phyloP scores from a whole-genome alignment of 2,888 invertebrate genomes.

The Rhogogaster chlorosoma region DNA sequence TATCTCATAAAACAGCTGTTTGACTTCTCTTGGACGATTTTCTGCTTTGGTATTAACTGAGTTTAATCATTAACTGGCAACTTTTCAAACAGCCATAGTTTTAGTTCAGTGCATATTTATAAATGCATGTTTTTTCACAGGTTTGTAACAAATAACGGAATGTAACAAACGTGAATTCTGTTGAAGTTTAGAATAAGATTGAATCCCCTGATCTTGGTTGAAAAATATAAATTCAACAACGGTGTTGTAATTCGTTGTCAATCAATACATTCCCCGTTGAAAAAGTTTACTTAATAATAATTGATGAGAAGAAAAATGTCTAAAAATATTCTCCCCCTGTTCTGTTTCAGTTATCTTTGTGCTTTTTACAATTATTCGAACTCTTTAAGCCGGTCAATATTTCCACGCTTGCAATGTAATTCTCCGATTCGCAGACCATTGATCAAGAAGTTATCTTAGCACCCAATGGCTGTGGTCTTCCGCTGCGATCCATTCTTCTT shows the following conservation, averaged over 20 bases:
- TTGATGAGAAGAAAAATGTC: background rate
- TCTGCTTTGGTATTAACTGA: background rate
- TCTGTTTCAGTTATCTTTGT: constrained; percentile 28
- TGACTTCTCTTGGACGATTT: background rate
- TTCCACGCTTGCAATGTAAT: background rate
- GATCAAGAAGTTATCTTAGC: constrained; percentile 73
- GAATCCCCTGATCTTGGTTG: background rate
- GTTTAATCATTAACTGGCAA: background rate
- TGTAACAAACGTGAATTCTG: background rate
- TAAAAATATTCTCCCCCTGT: background rate
- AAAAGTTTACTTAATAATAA: background rate
- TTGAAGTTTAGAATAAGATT: background rate
- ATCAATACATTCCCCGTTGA: background rate
- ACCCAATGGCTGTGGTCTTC: constrained; percentile 71
- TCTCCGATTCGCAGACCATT: background rate
- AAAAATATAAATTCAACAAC: background rate
- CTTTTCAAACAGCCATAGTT: background rate
- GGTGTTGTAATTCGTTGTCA: background rate
- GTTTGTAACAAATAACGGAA: background rate
- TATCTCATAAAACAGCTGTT: background rate
- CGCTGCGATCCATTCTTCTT: constrained; percentile 68
- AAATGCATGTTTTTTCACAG: background rate
- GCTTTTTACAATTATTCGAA: constrained; percentile 32
- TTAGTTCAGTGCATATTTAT: background rate
- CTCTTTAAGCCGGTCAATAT: background rate